Conservation (phyloP, 2,888 invertebrate species). For the Synergus umbraculus region DNA sequence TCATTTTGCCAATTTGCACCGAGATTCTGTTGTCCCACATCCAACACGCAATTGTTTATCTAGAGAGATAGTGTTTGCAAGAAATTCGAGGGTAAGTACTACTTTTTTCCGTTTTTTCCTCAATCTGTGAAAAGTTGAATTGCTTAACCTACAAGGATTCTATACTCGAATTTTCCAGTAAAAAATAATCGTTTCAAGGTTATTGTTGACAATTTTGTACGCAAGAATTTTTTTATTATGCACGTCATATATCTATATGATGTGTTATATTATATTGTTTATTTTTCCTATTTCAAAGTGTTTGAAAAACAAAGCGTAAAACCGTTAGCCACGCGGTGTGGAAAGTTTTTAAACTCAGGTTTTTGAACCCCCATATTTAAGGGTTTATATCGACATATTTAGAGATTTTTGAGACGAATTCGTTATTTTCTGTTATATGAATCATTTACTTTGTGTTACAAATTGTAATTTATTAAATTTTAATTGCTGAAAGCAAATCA, state of each 20-base stretch:
- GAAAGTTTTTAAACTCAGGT: neutral
- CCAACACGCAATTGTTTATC: too few species aligned
- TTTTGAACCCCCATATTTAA: neutral
- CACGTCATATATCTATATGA: neutral
- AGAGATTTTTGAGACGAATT: too few species aligned
- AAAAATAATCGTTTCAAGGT: neutral
- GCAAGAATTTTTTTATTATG: neutral
- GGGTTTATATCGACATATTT: neutral
- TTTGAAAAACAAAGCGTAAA: neutral
- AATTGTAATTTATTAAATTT: too few species aligned
- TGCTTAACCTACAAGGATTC: neutral
- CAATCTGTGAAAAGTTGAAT: neutral
- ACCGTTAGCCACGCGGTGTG: neutral
- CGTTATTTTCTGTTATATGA: neutral
- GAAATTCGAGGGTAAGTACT: neutral
- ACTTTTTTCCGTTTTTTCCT: neutral
- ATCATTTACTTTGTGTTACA: neutral
- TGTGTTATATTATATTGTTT: neutral
- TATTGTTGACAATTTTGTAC: neutral
- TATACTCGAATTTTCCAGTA: neutral
- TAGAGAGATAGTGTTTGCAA: neutral
- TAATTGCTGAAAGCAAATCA: too few species aligned
- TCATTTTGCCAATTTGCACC: too few species aligned
- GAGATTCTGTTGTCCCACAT: neutral
- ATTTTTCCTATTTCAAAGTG: neutral